Evolutionary conservation across 2,113 vertebrate genomes (phyloP), one percentile per base, ranked within the genome.

Genomic region (Erythrocebus patas): DNA sequence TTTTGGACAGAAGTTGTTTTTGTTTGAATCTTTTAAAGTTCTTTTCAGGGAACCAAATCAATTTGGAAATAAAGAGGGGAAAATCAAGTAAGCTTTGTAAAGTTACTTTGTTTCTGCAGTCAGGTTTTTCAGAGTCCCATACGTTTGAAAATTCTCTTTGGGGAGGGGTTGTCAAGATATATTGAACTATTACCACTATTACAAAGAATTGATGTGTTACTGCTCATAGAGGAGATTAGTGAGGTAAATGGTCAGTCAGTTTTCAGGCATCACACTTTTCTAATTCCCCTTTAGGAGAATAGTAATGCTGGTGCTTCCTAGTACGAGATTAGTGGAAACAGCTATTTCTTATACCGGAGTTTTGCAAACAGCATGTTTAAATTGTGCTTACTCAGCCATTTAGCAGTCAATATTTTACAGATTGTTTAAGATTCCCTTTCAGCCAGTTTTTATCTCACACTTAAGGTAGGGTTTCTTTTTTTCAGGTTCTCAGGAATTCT

Each of bases 401-500:
- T 97, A 94, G 93, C 97, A 95, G 72, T 96, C 98, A 97, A 95
- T 98, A 95, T 97, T 98, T 98, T 98, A 80, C 97, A 97, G 97
- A 98, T 98, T 98, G 95, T 98, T 68, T 98, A 98, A 98, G 97
- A 98, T 97, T 98, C 98, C 98, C 97, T 99, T 99, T 98, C 98
- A 98, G 98, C 98, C 96, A 98, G 96, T 98, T 98, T 98, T 98
- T 98, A 94, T 99, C 96, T 99, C 98, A 93, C 98, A 93, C 98
- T 99, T 98, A 99, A 98, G 98, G 98, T 98, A 99, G 98, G 98
- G 98, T 99, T 99, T 99, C 98, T 98, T 98, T 98, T 98, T 99
- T 98, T 98, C 98, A 99, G 98, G 98, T 99, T 98, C 98, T 99
- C 98, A 98, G 98, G 98, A 99, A 99, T 98, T 99, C 98, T 99